Base-by-base conservation (phyloP, 2,797 vertebrate species). In the Chanos chanos region DNA sequence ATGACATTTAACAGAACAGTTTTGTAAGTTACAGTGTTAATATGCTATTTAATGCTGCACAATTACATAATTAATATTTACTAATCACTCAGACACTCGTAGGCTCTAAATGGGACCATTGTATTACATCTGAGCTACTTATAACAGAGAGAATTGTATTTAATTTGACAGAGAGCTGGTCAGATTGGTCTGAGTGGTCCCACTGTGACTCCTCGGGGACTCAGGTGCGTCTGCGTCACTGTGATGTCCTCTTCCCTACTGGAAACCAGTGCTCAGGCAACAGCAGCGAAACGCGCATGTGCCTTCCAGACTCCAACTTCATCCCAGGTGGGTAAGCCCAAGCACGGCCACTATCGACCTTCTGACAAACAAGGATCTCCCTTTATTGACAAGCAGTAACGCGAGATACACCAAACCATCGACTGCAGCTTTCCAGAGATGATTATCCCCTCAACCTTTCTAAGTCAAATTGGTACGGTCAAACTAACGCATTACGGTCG, bases 261-360 rank as follows among this genome's bases (percentile, higher is more conserved):
- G 93, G 94, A 56, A 92, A 86, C 80, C 95, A 97, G 84, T 98
- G 96, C 77, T 89, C 87, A 0, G 95, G 95, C 60, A 98, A 98
- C 75, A 81, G 77, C 77, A 94, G 92, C 0, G 95, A 98, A 85
- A 94, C 77, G 60, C 80, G 86, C 58, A 73, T 87, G 0, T 98
- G 96, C 52, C 59, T 86, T 10, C 84, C 77, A 0, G 91, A 95
- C 76, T 94, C 94, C 66, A 98, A 98, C 79, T 88, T 94, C 19
- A 93, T 98, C 81, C 94, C 95, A 89, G 96, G 96, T 98, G 79
- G 83, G 79, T 25, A 45, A 43, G 57, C 7, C 7, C 5, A n/a
- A 24, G 3, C 30, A 36, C 58, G 39, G 33, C 43, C 30, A 50
- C 36, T 81, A 81, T 81, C 67, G 77, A 81, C 64, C 62, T 65